These are phyloP conservation scores for Anthonomus grandis DNA, from an alignment of 1,140 invertebrate species.

Conservation along the genomic window DNA sequence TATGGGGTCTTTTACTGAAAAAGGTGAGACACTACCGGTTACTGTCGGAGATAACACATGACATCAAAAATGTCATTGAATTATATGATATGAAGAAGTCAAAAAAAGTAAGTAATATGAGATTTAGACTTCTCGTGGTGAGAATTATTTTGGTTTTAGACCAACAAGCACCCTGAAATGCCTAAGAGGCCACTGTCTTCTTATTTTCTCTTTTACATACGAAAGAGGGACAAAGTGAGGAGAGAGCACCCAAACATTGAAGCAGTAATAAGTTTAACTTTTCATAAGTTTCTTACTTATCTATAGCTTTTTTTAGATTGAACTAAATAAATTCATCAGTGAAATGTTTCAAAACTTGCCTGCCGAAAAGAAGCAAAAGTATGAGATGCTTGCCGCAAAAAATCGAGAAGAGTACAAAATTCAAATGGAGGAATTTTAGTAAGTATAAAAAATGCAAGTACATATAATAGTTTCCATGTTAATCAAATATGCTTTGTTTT, in stretches of 20 bases:
- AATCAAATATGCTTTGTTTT: background rate
- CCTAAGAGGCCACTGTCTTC: constrained; percentile 52
- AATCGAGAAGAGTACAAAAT: constrained; percentile 45
- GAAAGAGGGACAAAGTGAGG: constrained; percentile 49
- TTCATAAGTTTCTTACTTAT: background rate
- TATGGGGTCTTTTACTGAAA: constrained; percentile 48
- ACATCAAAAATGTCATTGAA: constrained; percentile 51
- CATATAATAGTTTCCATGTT: background rate
- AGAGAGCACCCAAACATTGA: constrained; percentile 49
- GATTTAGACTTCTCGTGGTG: background rate
- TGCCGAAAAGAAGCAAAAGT: constrained; percentile 50
- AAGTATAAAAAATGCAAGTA: constrained; percentile 31
- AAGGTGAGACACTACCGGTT: constrained; percentile 50
- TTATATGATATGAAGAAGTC: constrained; percentile 43
- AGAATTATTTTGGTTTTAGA: constrained; percentile 22
- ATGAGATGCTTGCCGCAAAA: constrained; percentile 44
- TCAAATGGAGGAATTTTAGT: constrained; percentile 49
- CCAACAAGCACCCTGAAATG: constrained; percentile 51
- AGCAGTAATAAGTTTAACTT: constrained; percentile 37
- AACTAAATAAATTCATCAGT: constrained; percentile 50
- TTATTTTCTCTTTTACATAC: constrained; percentile 52
- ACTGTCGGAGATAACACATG: constrained; percentile 50
- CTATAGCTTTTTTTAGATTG: constrained; percentile 35
- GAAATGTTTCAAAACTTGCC: constrained; percentile 50
- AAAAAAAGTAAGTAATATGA: constrained; percentile 14